A percentile compares a stretch with the other conserved stretches of the same genome.
phyloP scores from a whole-genome alignment of 2,888 invertebrate species.

The Eilema depressum region DNA sequence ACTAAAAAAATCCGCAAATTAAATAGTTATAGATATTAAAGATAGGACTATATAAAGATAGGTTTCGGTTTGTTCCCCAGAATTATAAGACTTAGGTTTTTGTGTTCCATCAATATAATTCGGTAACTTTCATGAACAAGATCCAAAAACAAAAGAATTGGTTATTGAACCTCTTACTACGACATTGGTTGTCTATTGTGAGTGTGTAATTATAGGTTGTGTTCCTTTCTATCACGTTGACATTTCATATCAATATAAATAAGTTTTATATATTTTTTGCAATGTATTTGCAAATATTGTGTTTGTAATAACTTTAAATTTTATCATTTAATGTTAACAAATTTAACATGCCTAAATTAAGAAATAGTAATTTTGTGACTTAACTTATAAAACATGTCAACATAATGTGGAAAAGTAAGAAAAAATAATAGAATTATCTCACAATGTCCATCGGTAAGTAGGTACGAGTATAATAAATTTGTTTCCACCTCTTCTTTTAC shows the following conservation, averaged over 20 bases:
- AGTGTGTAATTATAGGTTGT: background rate
- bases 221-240: background rate
- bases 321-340: background rate
- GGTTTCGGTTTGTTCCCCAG: too few relatives aligned
- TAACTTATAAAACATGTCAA: background rate
- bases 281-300: too few relatives aligned
- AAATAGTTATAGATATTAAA: too few relatives aligned
- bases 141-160: too few relatives aligned
- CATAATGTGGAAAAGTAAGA: background rate
- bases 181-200: background rate
- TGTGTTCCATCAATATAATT: too few relatives aligned
- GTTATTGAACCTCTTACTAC: background rate
- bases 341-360: slow-evolving; percentile 3
- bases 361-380: background rate
- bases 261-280: background rate
- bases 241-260: background rate
- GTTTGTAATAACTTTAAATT: too few relatives aligned
- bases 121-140: too few relatives aligned
- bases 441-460: slow-evolving; percentile 9
- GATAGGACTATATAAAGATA: too few relatives aligned
- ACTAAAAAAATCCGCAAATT: too few relatives aligned
- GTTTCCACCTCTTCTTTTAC: background rate
- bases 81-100: too few relatives aligned
- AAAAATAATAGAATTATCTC: background rate
- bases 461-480: background rate